Conservation (phyloP, 2,888 invertebrate genomes). For the Neoascia interrupta region DNA sequence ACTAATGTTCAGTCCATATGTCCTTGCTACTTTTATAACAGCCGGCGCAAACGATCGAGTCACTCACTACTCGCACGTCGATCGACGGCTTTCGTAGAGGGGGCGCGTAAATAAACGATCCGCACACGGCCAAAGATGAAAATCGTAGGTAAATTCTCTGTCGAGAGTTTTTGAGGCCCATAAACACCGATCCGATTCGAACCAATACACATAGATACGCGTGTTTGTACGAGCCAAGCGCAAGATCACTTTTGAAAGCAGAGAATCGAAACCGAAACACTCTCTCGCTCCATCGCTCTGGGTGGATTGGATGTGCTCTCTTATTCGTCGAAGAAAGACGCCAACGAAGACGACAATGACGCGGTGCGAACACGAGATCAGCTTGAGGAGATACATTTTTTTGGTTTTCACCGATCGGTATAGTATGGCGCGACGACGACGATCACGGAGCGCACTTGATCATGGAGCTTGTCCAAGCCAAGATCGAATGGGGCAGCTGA, state of each 20-base stretch:
- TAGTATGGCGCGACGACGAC: slow-evolving; percentile 3
- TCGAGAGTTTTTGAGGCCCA: slow-evolving; percentile 60
- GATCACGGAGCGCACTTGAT: slow-evolving; percentile 30
- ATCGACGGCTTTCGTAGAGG: slow-evolving; percentile 56
- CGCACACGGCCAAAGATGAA: slow-evolving; percentile 67
- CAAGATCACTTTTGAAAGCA: slow-evolving; percentile 37
- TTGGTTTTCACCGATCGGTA: slow-evolving; percentile 16
- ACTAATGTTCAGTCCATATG: slow-evolving; percentile 80
- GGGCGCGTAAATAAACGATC: slow-evolving; percentile 65
- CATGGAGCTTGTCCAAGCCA: slow-evolving; percentile 55
- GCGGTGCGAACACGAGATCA: neutral
- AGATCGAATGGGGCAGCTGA: slow-evolving; percentile 48
- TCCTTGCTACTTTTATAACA: slow-evolving; percentile 80
- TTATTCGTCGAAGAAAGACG: slow-evolving; percentile 41
- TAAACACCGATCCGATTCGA: slow-evolving; percentile 39
- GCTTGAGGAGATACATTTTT: slow-evolving; percentile 43
- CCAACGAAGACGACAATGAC: neutral
- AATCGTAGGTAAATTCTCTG: slow-evolving; percentile 69
- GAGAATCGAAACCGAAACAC: slow-evolving; percentile 38
- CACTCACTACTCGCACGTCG: slow-evolving; percentile 68
- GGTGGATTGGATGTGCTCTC: no score
- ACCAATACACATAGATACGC: slow-evolving; percentile 28
- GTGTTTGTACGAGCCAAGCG: neutral
- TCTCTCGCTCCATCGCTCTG: slow-evolving; percentile 47
- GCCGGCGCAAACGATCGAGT: slow-evolving; percentile 72